Conservation (phyloP, 2,113 vertebrate genomes). For the Psophia crepitans region DNA sequence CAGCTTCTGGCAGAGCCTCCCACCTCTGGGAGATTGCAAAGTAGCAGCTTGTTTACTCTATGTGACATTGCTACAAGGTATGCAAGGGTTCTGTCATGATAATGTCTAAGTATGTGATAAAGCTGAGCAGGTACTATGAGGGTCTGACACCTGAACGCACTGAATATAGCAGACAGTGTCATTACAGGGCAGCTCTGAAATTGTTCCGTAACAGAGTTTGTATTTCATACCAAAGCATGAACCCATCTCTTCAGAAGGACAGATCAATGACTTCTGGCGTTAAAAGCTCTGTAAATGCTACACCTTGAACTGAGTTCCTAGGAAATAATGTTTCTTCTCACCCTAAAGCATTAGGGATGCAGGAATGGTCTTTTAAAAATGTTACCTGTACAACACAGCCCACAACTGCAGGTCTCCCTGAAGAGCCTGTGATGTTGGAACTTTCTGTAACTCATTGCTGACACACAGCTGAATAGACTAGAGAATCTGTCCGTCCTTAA, state of each 20-base stretch:
- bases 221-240: background rate
- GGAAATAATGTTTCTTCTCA: background rate
- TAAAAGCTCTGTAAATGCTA: background rate
- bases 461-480: background rate
- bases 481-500: background rate
- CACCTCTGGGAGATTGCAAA: background rate
- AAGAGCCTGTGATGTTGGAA: background rate
- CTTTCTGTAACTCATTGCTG: background rate
- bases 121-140: background rate
- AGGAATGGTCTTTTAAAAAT: background rate
- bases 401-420: background rate
- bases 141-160: background rate
- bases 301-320: background rate
- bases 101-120: background rate
- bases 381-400: background rate
- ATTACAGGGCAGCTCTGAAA: background rate
- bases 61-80: background rate
- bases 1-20: background rate
- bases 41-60: background rate
- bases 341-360: background rate
- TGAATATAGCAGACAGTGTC: background rate
- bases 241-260: background rate
- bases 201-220: background rate
- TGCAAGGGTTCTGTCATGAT: background rate
- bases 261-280: background rate